Conservation (phyloP, 2,797 vertebrate genomes). For the Gila robusta region DNA sequence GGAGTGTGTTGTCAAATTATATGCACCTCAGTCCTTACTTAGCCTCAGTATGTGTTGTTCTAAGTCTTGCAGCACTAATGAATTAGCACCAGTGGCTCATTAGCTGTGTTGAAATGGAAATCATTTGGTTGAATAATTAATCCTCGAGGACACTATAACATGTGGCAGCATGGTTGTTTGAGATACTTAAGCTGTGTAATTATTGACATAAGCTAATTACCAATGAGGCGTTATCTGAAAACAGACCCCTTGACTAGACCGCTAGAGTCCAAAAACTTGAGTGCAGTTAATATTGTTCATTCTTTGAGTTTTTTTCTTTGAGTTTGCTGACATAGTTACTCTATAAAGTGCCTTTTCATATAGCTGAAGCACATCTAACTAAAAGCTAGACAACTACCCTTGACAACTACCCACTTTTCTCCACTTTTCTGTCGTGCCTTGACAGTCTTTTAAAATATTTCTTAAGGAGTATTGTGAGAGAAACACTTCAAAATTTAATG, state of each 20-base stretch:
- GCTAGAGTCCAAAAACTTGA: slow-evolving; percentile 9
- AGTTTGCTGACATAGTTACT: slow-evolving; percentile 1
- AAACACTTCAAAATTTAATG: slow-evolving; percentile 55
- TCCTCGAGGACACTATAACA: slow-evolving; percentile 35
- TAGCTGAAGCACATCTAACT: not conserved
- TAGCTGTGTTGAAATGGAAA: slow-evolving; percentile 52
- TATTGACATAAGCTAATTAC: slow-evolving; percentile 48
- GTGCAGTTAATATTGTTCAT: not conserved
- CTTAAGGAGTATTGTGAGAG: slow-evolving; percentile 30
- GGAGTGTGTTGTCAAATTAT: not conserved
- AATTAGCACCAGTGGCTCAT: slow-evolving; percentile 49
- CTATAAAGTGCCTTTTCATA: not conserved
- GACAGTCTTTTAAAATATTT: slow-evolving; percentile 11
- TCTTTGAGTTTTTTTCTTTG: not conserved
- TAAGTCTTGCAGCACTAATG: slow-evolving; percentile 37
- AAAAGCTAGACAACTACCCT: not conserved
- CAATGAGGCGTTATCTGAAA: slow-evolving; percentile 38
- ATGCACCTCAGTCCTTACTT: slow-evolving; percentile 22
- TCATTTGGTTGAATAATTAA: slow-evolving; percentile 58
- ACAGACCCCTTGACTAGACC: slow-evolving; percentile 15
- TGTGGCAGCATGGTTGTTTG: slow-evolving; percentile 38
- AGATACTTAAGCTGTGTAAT: slow-evolving; percentile 51
- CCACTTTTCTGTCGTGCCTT: not conserved
- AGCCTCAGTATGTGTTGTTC: slow-evolving; percentile 12
- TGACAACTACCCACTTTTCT: no score